Base-by-base conservation (phyloP, 2,888 invertebrate species). In the Anaspis maculata region DNA sequence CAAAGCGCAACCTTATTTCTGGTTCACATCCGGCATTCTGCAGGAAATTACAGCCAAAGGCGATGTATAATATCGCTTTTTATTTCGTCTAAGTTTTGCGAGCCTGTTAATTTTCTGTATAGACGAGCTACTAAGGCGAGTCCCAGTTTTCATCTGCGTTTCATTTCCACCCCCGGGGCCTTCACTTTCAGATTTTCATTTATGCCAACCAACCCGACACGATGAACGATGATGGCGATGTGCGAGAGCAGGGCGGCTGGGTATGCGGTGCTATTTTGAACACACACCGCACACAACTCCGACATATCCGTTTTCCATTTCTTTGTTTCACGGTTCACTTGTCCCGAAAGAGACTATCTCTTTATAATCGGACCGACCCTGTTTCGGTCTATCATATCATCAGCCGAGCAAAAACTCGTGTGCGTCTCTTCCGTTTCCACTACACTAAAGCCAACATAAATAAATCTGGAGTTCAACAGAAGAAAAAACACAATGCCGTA, bases 11-110 rank as follows among this genome's bases (percentile, higher is more conserved):
- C 34, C 26, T 30, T 34, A 34, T 34, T 34, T 30, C 34, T 30
- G 22, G 16, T 27, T 36, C 35, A 36, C 35, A 36, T 36, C 35
- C 35, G 35, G 35, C 27, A 37, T 46, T 39, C 40, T 46, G 37
- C 49, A 50, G 52, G 50, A 52, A 50, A 52, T 52, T 52, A 49
- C 46, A 32, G 39, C 49, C 50, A 34, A 41, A 37, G 44, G 50
- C 49, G 37, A 42, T 43, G 44, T 44, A 45, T 46, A 49, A 45
- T 46, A 47, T 44, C 41, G 38, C 37, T 38, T 41, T 44, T 42
- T 41, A 39, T 40, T 32, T 30, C 15, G 22, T 26, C 33, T 11
- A 25, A 34, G 30, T 28, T 36, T 27, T 25, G 25, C 38, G 34
- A 35, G 30, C 24, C 38, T 38, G 41, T 41, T 41, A 41, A 37